phyloP scores from a whole-genome alignment of 1,140 invertebrate genomes.

The Bilobella aurantiaca region DNA sequence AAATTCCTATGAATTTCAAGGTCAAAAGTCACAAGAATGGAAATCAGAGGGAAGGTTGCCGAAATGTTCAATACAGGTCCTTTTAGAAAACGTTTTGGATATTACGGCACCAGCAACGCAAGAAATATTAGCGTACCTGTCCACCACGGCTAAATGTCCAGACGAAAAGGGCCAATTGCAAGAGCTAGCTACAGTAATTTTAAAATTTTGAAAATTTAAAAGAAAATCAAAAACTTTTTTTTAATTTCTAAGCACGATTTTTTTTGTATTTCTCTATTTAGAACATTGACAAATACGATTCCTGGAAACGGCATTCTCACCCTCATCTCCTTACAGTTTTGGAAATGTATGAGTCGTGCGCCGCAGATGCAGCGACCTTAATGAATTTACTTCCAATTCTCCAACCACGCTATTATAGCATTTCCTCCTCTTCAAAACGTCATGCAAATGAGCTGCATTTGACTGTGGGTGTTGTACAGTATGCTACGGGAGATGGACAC shows the following conservation, averaged over 20 bases:
- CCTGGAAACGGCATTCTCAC: slow-evolving; percentile 77
- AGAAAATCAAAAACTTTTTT: slow-evolving; percentile 1
- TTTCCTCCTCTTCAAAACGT: slow-evolving; percentile 24
- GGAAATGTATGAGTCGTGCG: neutral
- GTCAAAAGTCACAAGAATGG: neutral
- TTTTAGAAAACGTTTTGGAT: slow-evolving; percentile 75
- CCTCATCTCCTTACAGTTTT: slow-evolving; percentile 74
- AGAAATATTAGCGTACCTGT: slow-evolving; percentile 68
- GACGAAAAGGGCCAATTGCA: slow-evolving; percentile 56
- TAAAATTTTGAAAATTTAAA: no score
- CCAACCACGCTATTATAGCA: neutral
- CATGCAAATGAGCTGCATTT: slow-evolving; percentile 60
- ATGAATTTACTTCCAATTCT: neutral
- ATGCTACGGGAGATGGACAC: slow-evolving; percentile 64
- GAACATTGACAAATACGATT: slow-evolving; percentile 80
- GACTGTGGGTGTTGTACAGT: slow-evolving; percentile 82
- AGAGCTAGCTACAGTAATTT: neutral
- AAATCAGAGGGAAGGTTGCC: slow-evolving; percentile 50
- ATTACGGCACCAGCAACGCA: slow-evolving; percentile 83
- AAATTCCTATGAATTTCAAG: no score
- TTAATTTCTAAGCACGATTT: neutral
- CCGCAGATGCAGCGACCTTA: neutral
- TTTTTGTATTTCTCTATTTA: slow-evolving; percentile 40
- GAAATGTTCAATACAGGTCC: slow-evolving; percentile 57
- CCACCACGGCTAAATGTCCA: slow-evolving; percentile 62